Evolutionary conservation across 2,113 vertebrate species (phyloP).

Genomic region (Calonectris borealis): DNA sequence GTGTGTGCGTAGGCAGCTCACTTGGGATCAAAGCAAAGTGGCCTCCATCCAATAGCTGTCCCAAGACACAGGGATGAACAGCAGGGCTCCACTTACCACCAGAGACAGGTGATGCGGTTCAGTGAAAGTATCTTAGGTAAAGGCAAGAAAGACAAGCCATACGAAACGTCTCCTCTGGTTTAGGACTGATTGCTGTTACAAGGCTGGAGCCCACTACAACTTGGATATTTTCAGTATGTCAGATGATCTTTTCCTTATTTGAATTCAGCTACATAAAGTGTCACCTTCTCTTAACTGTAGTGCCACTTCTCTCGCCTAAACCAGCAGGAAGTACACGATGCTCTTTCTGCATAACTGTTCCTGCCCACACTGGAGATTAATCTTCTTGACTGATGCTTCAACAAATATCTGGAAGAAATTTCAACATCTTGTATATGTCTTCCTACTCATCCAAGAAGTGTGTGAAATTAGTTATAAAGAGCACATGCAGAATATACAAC

Average conservation of each 20-base stretch:
- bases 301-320: not conserved
- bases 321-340: not conserved
- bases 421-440: not conserved
- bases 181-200: not conserved
- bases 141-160: not conserved
- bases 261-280: not conserved
- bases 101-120: not conserved
- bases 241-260: not conserved
- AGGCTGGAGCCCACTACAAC: not conserved
- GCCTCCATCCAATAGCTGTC: not conserved
- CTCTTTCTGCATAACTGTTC: not conserved
- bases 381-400: not conserved
- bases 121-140: not conserved
- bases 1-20: not conserved
- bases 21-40: not conserved
- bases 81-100: not conserved
- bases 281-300: not conserved
- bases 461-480: not conserved
- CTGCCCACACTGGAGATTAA: not conserved
- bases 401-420: not conserved
- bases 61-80: not conserved
- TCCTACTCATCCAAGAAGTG: not conserved
- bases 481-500: not conserved
- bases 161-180: accelerated
- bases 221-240: not conserved